These are phyloP conservation scores for Solea solea DNA, from an alignment of 2,113 vertebrate genomes.

Conservation along the genomic window DNA sequence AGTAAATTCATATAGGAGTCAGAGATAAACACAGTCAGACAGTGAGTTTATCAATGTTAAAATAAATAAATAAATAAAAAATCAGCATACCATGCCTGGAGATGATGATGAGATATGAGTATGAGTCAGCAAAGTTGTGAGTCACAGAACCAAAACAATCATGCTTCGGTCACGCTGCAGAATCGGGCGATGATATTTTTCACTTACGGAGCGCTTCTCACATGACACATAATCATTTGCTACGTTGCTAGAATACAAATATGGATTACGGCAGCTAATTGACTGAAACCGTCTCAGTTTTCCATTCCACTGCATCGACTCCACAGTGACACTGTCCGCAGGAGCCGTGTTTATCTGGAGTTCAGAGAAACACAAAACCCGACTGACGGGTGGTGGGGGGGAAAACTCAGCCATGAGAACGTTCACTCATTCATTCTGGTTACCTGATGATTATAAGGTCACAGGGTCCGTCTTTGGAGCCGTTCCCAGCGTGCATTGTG, in stretches of 20 bases:
- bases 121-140: not conserved
- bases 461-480: conserved; percentile 15
- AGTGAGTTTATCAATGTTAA: too few species aligned
- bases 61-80: too few species aligned
- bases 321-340: not conserved
- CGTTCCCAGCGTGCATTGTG: conserved; percentile 35
- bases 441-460: conserved; percentile 45
- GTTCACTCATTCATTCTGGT: conserved; percentile 20
- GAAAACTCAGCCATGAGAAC: conserved; percentile 21
- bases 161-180: not conserved
- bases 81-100: not conserved
- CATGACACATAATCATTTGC: not conserved
- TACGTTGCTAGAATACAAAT: not conserved
- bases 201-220: not conserved
- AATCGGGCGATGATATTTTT: not conserved
- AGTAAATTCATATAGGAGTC: too few species aligned
- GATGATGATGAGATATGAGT: not conserved
- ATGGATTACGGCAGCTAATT: too few species aligned
- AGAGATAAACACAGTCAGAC: too few species aligned
- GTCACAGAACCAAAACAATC: not conserved
- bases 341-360: conserved; percentile 21
- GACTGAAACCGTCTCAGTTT: too few species aligned
- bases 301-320: too few species aligned
- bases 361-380: not conserved
- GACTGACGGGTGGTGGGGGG: not conserved